These are phyloP conservation scores for Prionailurus bengalensis DNA, from an alignment of 2,113 vertebrate genomes.

Conservation along the genomic window DNA sequence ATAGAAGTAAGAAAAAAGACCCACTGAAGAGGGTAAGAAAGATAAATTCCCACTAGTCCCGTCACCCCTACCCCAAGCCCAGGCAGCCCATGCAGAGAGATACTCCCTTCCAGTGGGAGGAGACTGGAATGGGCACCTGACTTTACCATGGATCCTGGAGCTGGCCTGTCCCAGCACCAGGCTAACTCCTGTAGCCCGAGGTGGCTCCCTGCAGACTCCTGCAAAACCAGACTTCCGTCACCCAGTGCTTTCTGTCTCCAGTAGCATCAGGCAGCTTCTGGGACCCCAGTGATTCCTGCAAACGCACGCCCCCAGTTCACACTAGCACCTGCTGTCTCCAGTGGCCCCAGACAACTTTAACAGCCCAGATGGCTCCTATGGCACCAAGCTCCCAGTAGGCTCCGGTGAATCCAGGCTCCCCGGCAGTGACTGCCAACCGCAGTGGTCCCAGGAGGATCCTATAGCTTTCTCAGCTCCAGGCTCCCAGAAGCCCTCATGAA, in stretches of 20 bases:
- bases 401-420: not conserved
- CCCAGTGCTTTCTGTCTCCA: too few species aligned
- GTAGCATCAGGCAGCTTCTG: not conserved
- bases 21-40: not conserved
- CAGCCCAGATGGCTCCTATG: not conserved
- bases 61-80: not conserved
- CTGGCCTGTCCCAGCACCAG: not conserved
- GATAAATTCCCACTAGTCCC: not conserved
- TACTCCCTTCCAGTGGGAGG: not conserved
- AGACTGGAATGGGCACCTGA: not conserved
- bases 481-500: not conserved
- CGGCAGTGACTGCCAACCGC: not conserved
- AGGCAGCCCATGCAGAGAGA: not conserved
- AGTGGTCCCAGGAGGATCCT: not conserved
- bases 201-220: not conserved
- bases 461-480: not conserved
- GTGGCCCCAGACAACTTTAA: not conserved
- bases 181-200: not conserved
- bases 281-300: not conserved
- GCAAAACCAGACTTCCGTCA: not conserved
- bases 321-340: not conserved
- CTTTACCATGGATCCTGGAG: not conserved
- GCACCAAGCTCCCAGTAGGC: not conserved
- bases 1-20: not conserved
- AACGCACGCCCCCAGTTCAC: not conserved